phyloP scores from a whole-genome alignment of 2,113 vertebrate species.

The Corvus cornix region DNA sequence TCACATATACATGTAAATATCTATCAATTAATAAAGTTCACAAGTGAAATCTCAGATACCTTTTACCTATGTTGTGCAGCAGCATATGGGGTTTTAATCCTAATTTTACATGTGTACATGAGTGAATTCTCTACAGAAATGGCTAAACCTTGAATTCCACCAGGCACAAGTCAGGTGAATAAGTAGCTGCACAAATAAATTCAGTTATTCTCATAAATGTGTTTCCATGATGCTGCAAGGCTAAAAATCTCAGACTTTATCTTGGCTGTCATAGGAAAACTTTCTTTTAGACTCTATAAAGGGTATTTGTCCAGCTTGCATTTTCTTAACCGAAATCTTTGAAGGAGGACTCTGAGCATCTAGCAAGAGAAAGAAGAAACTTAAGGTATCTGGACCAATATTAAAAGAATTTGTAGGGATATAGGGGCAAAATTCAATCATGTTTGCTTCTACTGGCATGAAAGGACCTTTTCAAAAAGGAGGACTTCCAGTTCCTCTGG shows the following conservation, averaged over 20 bases:
- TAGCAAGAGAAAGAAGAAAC: background rate
- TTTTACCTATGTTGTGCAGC: background rate
- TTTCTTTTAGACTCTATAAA: background rate
- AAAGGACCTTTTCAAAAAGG: background rate
- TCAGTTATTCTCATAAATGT: background rate
- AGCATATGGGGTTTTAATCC: background rate
- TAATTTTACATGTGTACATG: background rate
- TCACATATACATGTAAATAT: background rate
- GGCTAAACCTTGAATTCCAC: background rate
- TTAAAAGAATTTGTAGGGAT: background rate
- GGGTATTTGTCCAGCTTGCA: background rate
- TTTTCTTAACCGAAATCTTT: background rate
- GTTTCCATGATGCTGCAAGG: background rate
- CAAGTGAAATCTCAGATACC: background rate
- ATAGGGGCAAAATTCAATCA: background rate
- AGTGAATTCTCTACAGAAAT: background rate
- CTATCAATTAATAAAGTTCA: background rate
- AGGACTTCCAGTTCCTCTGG: background rate
- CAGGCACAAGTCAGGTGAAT: background rate
- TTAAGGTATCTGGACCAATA: background rate
- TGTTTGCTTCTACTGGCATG: background rate
- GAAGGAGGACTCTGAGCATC: background rate
- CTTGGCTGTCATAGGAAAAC: background rate
- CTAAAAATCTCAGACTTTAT: background rate
- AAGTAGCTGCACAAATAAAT: background rate